phyloP scores from a whole-genome alignment of 1,140 invertebrate species.

The Drosophila pectinifera region DNA sequence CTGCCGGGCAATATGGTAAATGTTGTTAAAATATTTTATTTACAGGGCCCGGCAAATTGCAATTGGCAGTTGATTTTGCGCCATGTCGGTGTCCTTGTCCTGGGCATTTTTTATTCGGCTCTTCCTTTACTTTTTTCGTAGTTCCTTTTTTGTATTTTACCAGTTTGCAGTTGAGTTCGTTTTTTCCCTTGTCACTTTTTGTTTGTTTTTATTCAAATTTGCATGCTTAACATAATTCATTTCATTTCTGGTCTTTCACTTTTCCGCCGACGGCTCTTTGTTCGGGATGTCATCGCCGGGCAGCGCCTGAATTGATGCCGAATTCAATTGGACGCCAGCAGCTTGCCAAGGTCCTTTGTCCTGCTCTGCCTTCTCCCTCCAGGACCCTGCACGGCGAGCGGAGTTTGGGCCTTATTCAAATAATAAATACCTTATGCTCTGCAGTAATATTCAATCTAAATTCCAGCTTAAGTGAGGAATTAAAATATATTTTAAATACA shows the following conservation, averaged over 20 bases:
- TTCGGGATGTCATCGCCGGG: constrained; percentile 35
- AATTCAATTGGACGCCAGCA: constrained; percentile 30
- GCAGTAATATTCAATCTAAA: constrained; percentile 2
- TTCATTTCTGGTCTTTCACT: constrained; percentile 33
- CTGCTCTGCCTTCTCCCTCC: neutral
- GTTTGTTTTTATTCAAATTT: constrained; percentile 48
- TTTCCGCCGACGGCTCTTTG: constrained; percentile 8
- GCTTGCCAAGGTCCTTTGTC: constrained; percentile 28
- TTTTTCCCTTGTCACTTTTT: constrained; percentile 18
- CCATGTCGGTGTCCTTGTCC: constrained; percentile 16
- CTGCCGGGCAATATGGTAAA: constrained; percentile 8
- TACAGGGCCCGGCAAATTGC: constrained; percentile 47
- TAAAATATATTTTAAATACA: neutral
- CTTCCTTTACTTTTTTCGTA: neutral
- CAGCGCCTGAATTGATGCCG: constrained; percentile 34
- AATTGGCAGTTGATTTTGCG: constrained; percentile 55
- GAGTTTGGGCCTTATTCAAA: neutral
- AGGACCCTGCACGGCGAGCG: neutral
- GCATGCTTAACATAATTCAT: constrained; percentile 59
- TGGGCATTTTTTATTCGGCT: constrained; percentile 4
- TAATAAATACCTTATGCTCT: neutral
- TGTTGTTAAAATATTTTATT: constrained; percentile 52
- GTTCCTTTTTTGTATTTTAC: too few species aligned
- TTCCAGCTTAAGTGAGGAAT: neutral
- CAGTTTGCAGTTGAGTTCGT: constrained; percentile 1